Base-by-base conservation (phyloP, 2,888 invertebrate species). In the Eretmocerus hayati region DNA sequence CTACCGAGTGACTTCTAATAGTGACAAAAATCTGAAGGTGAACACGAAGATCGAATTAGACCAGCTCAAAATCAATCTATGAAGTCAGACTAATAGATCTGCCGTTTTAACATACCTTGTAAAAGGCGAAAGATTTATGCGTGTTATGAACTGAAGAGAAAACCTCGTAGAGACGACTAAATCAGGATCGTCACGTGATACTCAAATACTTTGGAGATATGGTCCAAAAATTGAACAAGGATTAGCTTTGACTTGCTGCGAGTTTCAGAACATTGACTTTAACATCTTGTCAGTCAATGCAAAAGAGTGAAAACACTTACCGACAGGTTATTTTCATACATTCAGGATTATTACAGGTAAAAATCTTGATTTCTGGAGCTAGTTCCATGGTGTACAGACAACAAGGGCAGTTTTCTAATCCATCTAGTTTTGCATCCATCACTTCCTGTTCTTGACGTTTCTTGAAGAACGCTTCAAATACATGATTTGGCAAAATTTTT, bases 261-360 rank as follows among this genome's bases (percentile, higher is more conserved):
- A 11, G 6, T 26, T 11, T 26, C 26, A 26, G n/a, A n/a, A n/a
- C n/a, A n/a, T n/a, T n/a, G n/a, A n/a, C n/a, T n/a, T n/a, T n/a
- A n/a, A n/a, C n/a, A n/a, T n/a, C n/a, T n/a, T n/a, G n/a, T n/a
- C n/a, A n/a, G n/a, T n/a, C n/a, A n/a, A n/a, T n/a, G n/a, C n/a
- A n/a, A n/a, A n/a, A 26, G 26, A 26, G 11, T 11, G 11, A 26
- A 26, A 9, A 9, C 26, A 26, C 26, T 41, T 41, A 62, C 57
- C 79, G 68, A 64, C 80, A 81, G 2, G 77, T 74, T 58, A 78
- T 77, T 58, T 74, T 77, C 65, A 76, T 73, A 57, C 80, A 80
- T 21, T 77, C 76, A 0, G 75, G 72, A 64, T 80, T 79, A 15
- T 75, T 64, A 58, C 81, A 81, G 21, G 67, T 69, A 58, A 81